Conservation (phyloP, 2,113 vertebrate species). For the Vombatus ursinus region DNA sequence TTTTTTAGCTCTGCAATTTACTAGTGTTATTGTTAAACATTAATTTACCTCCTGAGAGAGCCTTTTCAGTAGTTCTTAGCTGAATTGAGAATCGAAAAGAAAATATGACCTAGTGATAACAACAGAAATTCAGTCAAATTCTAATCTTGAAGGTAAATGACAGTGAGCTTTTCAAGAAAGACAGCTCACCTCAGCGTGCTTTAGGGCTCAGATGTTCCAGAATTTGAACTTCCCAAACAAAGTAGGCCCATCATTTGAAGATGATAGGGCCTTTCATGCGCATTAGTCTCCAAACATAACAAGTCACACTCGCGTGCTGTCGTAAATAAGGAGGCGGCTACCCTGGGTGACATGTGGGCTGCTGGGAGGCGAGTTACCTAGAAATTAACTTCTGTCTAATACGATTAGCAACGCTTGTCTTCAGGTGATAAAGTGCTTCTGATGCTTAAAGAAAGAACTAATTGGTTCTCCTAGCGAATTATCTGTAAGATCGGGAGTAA, state of each 20-base stretch:
- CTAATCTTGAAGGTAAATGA: conserved; percentile 61
- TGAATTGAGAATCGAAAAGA: conserved; percentile 64
- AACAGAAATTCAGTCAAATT: conserved; percentile 57
- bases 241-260: conserved; percentile 55
- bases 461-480: conserved; percentile 48
- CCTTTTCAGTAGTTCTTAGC: conserved; percentile 57
- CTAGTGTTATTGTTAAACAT: conserved; percentile 37
- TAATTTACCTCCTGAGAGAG: conserved; percentile 58
- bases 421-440: conserved; percentile 53
- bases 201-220: conserved; percentile 14
- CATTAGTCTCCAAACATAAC: conserved; percentile 60
- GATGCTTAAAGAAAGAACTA: not conserved
- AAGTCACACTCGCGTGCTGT: conserved; percentile 52
- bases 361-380: conserved; percentile 57
- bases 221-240: conserved; percentile 47
- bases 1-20: conserved; percentile 17
- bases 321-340: not conserved
- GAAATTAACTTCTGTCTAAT: conserved; percentile 76
- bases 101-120: conserved; percentile 57
- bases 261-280: conserved; percentile 48
- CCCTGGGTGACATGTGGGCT: conserved; percentile 4
- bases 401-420: conserved; percentile 43
- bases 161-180: conserved; percentile 52
- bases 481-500: conserved; percentile 36
- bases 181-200: conserved; percentile 51